These are phyloP conservation scores for Cotesia typhae DNA, from an alignment of 1,140 invertebrate genomes.

Conservation along the genomic window DNA sequence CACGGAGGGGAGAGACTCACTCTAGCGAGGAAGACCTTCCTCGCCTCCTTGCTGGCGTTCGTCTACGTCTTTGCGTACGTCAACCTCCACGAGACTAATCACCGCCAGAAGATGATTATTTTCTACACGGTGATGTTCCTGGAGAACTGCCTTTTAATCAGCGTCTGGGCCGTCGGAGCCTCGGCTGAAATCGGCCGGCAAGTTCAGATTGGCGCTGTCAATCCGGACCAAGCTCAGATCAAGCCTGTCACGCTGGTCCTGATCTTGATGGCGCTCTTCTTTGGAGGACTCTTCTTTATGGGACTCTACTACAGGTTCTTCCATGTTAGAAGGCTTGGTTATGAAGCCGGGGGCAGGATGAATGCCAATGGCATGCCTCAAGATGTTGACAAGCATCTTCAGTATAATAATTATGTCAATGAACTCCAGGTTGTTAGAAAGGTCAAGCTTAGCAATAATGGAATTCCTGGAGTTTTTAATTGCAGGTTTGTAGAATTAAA, in stretches of 20 bases:
- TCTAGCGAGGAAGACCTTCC: conserved; percentile 71
- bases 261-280: conserved; percentile 70
- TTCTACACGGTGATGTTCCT: conserved; percentile 93
- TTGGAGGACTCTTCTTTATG: conserved; percentile 85
- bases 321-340: conserved; percentile 73
- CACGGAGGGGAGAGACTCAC: conserved; percentile 78
- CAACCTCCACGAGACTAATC: conserved; percentile 83
- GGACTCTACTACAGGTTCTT: conserved; percentile 84
- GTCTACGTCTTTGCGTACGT: conserved; percentile 92
- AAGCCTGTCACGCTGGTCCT: conserved; percentile 69
- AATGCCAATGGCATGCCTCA: conserved; percentile 55
- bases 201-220: no score
- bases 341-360: conserved; percentile 72
- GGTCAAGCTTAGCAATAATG: conserved; percentile 63
- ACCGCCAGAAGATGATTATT: conserved; percentile 82
- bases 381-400: conserved; percentile 47
- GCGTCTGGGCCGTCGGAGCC: conserved; percentile 75
- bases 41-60: conserved; percentile 81
- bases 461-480: conserved; percentile 87
- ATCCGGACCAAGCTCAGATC: conserved; percentile 51
- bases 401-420: conserved; percentile 24
- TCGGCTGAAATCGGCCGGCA: conserved; percentile 27
- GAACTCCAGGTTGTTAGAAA: conserved; percentile 47
- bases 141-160: conserved; percentile 82
- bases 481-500: conserved; percentile 66